phyloP scores from a whole-genome alignment of 2,888 invertebrate species.

The Pseudococcus viburni region DNA sequence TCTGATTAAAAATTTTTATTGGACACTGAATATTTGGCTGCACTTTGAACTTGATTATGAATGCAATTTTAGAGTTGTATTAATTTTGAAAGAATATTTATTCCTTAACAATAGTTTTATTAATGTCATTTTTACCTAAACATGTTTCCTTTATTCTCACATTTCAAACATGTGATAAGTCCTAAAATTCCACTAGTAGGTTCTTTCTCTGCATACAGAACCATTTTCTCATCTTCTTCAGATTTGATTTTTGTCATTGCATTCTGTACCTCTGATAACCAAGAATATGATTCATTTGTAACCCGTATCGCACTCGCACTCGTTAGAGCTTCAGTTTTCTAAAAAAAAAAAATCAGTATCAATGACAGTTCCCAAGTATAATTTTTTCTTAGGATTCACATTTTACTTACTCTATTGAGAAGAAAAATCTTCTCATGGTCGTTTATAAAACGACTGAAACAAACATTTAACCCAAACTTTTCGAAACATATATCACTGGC shows the following conservation, averaged over 20 bases:
- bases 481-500: not conserved
- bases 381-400: too few species aligned
- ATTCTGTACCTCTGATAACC: conserved; percentile 74
- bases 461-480: not conserved
- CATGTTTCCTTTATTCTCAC: conserved; percentile 75
- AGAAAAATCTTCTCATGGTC: not conserved
- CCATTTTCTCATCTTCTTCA: conserved; percentile 72
- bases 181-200: conserved; percentile 86
- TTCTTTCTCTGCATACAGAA: conserved; percentile 80
- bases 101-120: too few species aligned
- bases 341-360: too few species aligned
- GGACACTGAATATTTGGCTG: too few species aligned
- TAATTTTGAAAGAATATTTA: too few species aligned
- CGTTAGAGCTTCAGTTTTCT: too few species aligned
- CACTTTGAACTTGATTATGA: too few species aligned
- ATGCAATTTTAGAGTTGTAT: too few species aligned
- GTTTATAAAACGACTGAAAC: not conserved
- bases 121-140: too few species aligned
- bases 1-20: too few species aligned
- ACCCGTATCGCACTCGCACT: conserved; percentile 70
- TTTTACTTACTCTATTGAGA: not conserved
- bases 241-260: conserved; percentile 70
- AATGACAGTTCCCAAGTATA: too few species aligned
- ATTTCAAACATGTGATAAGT: conserved; percentile 86
- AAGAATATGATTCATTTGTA: conserved; percentile 72